Evolutionary conservation across 2,797 vertebrate genomes (phyloP).

Genomic region (Paedocypris micromegethes): DNA sequence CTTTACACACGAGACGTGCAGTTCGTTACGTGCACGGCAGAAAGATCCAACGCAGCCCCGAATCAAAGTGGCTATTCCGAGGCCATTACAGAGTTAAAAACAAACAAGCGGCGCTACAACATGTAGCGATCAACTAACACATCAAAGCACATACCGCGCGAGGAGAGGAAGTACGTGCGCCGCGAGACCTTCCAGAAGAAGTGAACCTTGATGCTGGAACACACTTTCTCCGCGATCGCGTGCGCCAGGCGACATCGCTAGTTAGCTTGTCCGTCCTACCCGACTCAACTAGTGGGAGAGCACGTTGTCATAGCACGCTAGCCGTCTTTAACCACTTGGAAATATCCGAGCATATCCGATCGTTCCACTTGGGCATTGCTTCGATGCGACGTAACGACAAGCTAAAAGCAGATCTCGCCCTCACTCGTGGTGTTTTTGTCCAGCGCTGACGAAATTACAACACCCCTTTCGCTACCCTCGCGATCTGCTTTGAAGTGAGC

Average conservation of each 20-base stretch:
- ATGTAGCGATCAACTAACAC: not conserved
- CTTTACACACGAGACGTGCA: not conserved
- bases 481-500: slow-evolving; percentile 64
- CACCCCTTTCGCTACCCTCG: slow-evolving; percentile 51
- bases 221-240: slow-evolving; percentile 31
- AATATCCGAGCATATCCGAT: slow-evolving; percentile 2
- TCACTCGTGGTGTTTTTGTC: slow-evolving; percentile 34
- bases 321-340: slow-evolving; percentile 17
- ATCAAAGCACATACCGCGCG: slow-evolving; percentile 11
- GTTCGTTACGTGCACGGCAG: not conserved
- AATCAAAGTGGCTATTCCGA: not conserved
- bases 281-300: slow-evolving; percentile 37
- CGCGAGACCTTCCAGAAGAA: slow-evolving; percentile 30
- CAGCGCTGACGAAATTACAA: slow-evolving; percentile 48
- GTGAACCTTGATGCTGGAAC: slow-evolving; percentile 5
- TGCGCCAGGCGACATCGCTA: slow-evolving; percentile 29
- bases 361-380: not conserved
- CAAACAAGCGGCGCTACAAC: not conserved
- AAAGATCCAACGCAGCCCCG: not conserved
- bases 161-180: slow-evolving; percentile 30
- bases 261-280: slow-evolving; percentile 29
- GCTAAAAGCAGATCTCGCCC: slow-evolving; percentile 23
- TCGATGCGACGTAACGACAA: not conserved
- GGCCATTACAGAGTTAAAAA: not conserved
- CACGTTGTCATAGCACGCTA: slow-evolving; percentile 33